Evolutionary conservation across 2,888 invertebrate species (phyloP).

Genomic region (Pseudolycoriella hygida): DNA sequence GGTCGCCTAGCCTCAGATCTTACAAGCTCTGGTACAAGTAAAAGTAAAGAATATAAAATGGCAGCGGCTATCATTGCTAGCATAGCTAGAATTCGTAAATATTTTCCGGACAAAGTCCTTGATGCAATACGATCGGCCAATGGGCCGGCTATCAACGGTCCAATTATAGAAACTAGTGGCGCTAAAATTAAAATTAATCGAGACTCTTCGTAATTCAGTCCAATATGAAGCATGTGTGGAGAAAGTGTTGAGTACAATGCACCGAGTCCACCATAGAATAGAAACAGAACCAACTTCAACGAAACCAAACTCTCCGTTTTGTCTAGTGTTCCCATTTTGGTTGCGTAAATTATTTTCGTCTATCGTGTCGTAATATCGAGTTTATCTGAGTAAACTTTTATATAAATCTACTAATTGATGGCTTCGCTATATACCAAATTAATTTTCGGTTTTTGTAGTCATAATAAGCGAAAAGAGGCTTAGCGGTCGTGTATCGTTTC

Average conservation of each 20-base stretch:
- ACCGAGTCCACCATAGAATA: constrained; percentile 56
- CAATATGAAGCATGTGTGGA: constrained; percentile 20
- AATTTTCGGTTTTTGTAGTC: too few species aligned
- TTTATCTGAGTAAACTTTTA: too few species aligned
- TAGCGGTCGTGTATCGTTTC: too few species aligned
- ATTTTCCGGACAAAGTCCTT: constrained; percentile 34
- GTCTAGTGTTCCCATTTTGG: too few species aligned
- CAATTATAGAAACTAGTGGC: constrained; percentile 59
- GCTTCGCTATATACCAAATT: too few species aligned
- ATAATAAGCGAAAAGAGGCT: too few species aligned
- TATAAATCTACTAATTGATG: too few species aligned
- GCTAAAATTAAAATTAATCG: constrained; percentile 62
- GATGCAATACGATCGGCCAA: constrained; percentile 44
- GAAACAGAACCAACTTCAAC: constrained; percentile 62
- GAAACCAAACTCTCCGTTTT: constrained; percentile 41
- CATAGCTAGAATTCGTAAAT: constrained; percentile 49
- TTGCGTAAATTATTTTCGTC: too few species aligned
- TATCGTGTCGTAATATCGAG: too few species aligned
- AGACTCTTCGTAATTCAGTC: constrained; percentile 54
- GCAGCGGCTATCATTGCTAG: constrained; percentile 47
- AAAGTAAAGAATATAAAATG: constrained; percentile 46
- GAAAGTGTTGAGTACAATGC: constrained; percentile 8
- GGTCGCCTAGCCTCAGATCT: constrained; percentile 31
- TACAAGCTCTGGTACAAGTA: constrained; percentile 47
- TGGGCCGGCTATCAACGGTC: constrained; percentile 59